Evolutionary conservation across 2,113 vertebrate genomes (phyloP).

Genomic region (Anas platyrhynchos): DNA sequence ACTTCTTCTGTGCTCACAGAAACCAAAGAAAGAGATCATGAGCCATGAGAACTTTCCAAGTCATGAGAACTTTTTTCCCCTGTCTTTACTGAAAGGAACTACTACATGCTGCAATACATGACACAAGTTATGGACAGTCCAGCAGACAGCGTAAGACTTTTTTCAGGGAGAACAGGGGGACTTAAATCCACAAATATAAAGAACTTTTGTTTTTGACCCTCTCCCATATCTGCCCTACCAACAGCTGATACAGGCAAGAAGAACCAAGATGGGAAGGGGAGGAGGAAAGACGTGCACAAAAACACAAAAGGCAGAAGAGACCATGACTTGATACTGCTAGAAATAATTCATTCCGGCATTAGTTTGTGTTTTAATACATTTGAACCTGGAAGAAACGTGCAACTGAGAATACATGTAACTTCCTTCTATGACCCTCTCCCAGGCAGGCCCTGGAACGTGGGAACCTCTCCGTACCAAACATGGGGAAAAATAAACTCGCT

Average conservation of each 20-base stretch:
- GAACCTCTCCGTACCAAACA: neutral
- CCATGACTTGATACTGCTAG: neutral
- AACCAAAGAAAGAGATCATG: neutral
- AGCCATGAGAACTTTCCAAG: neutral
- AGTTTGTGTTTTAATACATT: neutral
- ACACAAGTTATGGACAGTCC: too few relatives aligned
- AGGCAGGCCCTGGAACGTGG: neutral
- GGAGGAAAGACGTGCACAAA: neutral
- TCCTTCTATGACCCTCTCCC: neutral
- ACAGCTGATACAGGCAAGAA: neutral
- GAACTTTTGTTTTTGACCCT: neutral
- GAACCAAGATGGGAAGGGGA: rapidly evolving
- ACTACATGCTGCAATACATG: neutral
- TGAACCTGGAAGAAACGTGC: neutral
- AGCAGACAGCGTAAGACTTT: neutral
- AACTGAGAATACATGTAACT: neutral
- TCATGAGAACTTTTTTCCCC: neutral
- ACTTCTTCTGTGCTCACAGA: neutral
- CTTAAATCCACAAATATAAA: neutral
- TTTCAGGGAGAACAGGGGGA: neutral
- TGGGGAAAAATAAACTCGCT: neutral
- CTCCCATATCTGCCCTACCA: neutral
- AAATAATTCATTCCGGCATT: neutral
- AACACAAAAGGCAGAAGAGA: neutral
- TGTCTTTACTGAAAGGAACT: neutral